These are phyloP conservation scores for Drosophila ironensis DNA, from an alignment of 1,140 invertebrate species.

Conservation along the genomic window DNA sequence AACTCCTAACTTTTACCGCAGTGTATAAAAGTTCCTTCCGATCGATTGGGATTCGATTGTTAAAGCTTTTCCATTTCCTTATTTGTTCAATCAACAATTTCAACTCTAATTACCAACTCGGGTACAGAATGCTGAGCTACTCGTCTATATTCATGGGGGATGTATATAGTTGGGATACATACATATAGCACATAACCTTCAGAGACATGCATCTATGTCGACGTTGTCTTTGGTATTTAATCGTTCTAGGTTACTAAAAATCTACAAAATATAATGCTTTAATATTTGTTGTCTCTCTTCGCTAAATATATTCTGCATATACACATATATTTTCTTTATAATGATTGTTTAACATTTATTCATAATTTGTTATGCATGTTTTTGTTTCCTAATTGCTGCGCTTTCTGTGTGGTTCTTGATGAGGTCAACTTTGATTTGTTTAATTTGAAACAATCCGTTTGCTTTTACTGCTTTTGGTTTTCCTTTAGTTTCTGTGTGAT, in stretches of 20 bases:
- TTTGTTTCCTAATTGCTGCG: slow-evolving; percentile 19
- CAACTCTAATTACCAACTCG: slow-evolving; percentile 43
- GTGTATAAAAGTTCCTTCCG: slow-evolving; percentile 56
- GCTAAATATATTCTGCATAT: slow-evolving; percentile 45
- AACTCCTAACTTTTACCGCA: slow-evolving; percentile 21
- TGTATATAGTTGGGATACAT: slow-evolving; percentile 34
- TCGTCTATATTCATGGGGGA: slow-evolving; percentile 25
- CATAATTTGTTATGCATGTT: slow-evolving; percentile 44
- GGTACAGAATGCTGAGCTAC: slow-evolving; percentile 35
- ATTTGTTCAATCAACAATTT: slow-evolving; percentile 60
- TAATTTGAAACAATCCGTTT: slow-evolving; percentile 35
- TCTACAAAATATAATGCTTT: slow-evolving; percentile 77
- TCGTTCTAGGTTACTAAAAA: slow-evolving; percentile 71
- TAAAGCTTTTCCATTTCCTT: slow-evolving; percentile 76
- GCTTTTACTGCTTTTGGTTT: slow-evolving; percentile 35
- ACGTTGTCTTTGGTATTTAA: slow-evolving; percentile 12
- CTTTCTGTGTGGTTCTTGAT: slow-evolving; percentile 44
- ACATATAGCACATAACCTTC: neutral
- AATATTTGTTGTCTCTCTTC: slow-evolving; percentile 37
- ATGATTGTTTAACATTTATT: slow-evolving; percentile 67
- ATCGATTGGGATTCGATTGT: slow-evolving; percentile 67
- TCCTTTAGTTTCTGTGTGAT: slow-evolving; percentile 3
- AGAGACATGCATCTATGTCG: slow-evolving; percentile 50
- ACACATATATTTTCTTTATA: slow-evolving; percentile 42
- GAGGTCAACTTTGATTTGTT: slow-evolving; percentile 69